Base-by-base conservation (phyloP, 2,113 vertebrate species). In the Otis tarda region DNA sequence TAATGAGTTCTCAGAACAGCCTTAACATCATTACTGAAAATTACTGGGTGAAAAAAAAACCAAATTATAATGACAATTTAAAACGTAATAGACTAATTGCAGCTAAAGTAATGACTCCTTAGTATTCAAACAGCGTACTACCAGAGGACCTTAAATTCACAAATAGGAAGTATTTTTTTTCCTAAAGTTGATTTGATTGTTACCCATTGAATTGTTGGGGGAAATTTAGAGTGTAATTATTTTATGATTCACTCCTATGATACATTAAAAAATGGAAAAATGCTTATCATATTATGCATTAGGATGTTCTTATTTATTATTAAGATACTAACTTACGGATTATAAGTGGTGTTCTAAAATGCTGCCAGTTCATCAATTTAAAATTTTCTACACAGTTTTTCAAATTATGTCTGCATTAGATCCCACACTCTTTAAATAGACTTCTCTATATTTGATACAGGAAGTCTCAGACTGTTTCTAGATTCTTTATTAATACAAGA, bases 1-100 rank as follows among this genome's bases (percentile, higher is more conserved):
- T 97, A 97, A 97, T 93, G 84, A 95, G 95, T 93, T 87, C 93
- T 95, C 95, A 95, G 83, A 96, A 91, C 69, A 94, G 56, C 65
- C 87, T 94, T 94, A 95, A 82, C 92, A 93, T 95, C 37, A 70
- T 95, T 92, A 96, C 21, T 4, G 33, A 86, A 43, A 43, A 89
- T 86, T 89, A 43, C 41, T 43, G 41, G 41, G n/a, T 69, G 80
- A 52, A 88, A 84, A 91, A 83, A 49, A 41, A 3, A 1, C 17
- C 60, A 78, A 87, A 90, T 83, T 86, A 59, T 52, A 65, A 90
- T 3, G 22, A 89, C 86, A 80, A 83, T 93, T 94, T 47, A 56
- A 92, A 96, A 89, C 28, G 14, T 87, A 93, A 90, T 78, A 83
- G 75, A 89, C 82, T 70, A 41, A 45, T 91, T 90, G 45, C 67